A percentile compares a stretch with the other conserved stretches of the same genome.
These are phyloP conservation scores for Podarcis muralis DNA, from an alignment of 2,113 vertebrate species.

Conservation along the genomic window DNA sequence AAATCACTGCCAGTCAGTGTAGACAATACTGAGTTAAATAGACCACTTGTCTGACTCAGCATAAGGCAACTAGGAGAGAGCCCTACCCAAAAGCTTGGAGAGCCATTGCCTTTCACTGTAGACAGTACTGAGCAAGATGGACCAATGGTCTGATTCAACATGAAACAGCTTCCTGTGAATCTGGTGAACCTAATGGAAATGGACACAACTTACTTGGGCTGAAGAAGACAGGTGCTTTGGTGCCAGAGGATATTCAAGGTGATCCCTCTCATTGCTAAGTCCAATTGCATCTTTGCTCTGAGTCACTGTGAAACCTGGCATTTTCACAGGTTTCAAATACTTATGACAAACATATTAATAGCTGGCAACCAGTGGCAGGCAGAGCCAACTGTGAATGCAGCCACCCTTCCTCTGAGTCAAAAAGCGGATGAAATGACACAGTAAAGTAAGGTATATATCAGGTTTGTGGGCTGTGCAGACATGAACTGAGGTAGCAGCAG, in stretches of 20 bases:
- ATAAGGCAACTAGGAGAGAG: too few relatives aligned
- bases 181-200: slow-evolving; percentile 21
- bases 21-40: too few relatives aligned
- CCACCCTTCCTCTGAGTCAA: background rate
- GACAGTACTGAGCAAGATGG: too few relatives aligned
- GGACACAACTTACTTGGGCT: slow-evolving; percentile 5
- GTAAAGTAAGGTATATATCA: background rate
- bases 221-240: slow-evolving; percentile 21
- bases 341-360: background rate
- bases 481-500: background rate
- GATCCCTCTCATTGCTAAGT: background rate
- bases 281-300: background rate
- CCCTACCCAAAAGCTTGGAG: too few relatives aligned
- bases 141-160: slow-evolving; percentile 16
- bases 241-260: slow-evolving; percentile 13
- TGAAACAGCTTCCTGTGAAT: background rate
- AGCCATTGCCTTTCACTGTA: too few relatives aligned
- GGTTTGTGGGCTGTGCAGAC: fast-evolving
- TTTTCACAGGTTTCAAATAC: background rate
- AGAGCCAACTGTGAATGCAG: slow-evolving; percentile 8
- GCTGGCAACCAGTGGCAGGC: background rate
- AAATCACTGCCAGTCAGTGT: too few relatives aligned
- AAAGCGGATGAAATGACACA: background rate
- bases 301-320: background rate
- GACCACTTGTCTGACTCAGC: too few relatives aligned